A percentile compares a stretch with the other conserved stretches of the same genome.
phyloP scores from a whole-genome alignment of 92 coral and sea anemone genomes.

The Chrysogorgia sp. region DNA sequence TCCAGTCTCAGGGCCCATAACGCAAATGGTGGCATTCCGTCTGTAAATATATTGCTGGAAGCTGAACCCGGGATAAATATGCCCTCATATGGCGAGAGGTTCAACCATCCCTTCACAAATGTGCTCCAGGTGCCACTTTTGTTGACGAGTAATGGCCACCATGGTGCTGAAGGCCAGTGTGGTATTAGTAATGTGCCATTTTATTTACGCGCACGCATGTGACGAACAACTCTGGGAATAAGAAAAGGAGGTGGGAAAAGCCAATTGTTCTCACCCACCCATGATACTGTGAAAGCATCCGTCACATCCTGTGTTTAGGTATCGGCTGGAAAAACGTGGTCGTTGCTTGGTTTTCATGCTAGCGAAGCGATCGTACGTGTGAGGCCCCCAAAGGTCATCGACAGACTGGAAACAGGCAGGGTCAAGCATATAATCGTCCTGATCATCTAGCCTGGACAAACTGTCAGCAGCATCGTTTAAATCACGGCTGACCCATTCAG shows the following conservation, averaged over 20 bases:
- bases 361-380: not conserved
- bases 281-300: slow-evolving; percentile 65
- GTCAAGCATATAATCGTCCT: not conserved
- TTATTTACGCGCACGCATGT: slow-evolving; percentile 60
- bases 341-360: slow-evolving; percentile 15
- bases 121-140: slow-evolving; percentile 50
- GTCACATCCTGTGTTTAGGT: slow-evolving; percentile 23
- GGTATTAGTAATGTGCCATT: slow-evolving; percentile 59
- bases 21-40: no score
- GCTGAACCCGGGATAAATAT: no score
- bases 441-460: not conserved
- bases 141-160: slow-evolving; percentile 48
- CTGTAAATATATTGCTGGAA: no score
- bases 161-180: slow-evolving; percentile 64
- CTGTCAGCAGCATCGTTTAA: not conserved
- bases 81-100: no score
- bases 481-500: not conserved
- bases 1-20: no score
- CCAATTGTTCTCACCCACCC: slow-evolving; percentile 60
- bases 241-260: slow-evolving; percentile 62
- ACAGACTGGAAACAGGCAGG: not conserved
- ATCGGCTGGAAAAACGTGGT: slow-evolving; percentile 56
- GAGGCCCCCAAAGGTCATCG: not conserved
- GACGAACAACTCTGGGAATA: slow-evolving; percentile 56
- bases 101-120: slow-evolving; percentile 56